Evolutionary conservation across 2,888 invertebrate genomes (phyloP).

Genomic region (Cerceris rybyensis): DNA sequence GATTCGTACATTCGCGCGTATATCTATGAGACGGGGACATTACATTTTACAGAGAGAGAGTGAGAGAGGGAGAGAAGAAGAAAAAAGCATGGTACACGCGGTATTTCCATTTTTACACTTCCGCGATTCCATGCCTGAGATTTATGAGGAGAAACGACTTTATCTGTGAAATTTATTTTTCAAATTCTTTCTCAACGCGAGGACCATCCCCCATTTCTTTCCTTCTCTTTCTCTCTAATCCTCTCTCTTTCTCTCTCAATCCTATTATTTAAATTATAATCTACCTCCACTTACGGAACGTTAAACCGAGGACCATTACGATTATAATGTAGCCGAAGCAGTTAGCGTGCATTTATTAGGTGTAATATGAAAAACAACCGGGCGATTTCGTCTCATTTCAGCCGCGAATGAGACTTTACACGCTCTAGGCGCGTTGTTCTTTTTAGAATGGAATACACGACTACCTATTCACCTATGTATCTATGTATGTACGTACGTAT

Average conservation of each 20-base stretch:
- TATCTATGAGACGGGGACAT: no score
- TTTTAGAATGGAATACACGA: constrained; percentile 5
- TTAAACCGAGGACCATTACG: constrained; percentile 1
- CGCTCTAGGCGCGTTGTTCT: not conserved
- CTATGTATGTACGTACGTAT: not conserved
- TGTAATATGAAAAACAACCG: not conserved
- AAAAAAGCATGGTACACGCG: not conserved
- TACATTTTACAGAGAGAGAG: no score
- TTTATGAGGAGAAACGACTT: not conserved
- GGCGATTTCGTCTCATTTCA: not conserved
- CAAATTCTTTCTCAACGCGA: not conserved
- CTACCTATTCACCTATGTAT: not conserved
- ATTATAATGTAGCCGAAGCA: not conserved
- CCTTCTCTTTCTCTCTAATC: not conserved
- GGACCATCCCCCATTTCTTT: not conserved
- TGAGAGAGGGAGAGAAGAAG: not conserved
- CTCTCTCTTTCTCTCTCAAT: not conserved
- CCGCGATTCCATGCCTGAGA: not conserved
- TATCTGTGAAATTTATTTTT: not conserved
- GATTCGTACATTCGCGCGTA: no score
- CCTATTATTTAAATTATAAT: not conserved
- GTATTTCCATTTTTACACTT: not conserved
- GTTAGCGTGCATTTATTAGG: not conserved
- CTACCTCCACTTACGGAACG: constrained; percentile 1
- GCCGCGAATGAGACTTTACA: constrained; percentile 18